Percentiles rank a stretch among this genome's conserved stretches.
phyloP scores from a whole-genome alignment of 2,113 vertebrate genomes.

The Trochalopteron elliotii region DNA sequence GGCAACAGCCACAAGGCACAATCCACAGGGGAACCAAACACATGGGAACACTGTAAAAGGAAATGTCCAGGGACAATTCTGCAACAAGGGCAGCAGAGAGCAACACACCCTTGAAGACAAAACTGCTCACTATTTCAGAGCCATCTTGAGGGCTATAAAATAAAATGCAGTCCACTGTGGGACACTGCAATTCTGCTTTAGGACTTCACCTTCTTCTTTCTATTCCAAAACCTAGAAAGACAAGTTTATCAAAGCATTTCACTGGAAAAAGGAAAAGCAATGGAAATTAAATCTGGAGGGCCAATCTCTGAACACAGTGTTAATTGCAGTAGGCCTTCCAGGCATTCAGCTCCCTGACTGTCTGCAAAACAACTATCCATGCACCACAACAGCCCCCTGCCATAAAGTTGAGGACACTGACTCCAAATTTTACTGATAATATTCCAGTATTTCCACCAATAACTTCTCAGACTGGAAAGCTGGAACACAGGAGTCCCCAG shows the following conservation, averaged over 20 bases:
- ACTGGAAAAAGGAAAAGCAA: not conserved
- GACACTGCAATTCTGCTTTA: not conserved
- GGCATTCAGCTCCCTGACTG: not conserved
- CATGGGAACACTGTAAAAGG: not conserved
- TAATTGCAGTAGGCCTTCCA: not conserved
- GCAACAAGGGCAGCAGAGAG: not conserved
- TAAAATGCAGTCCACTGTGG: not conserved
- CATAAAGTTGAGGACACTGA: not conserved
- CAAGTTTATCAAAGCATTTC: not conserved
- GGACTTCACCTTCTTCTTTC: not conserved
- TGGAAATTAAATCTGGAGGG: not conserved
- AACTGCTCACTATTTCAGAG: not conserved
- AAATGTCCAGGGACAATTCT: not conserved
- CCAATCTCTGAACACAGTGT: not conserved
- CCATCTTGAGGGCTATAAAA: not conserved
- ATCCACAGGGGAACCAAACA: not conserved
- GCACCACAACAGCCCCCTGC: not conserved
- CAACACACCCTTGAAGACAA: not conserved
- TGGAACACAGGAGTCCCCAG: not conserved
- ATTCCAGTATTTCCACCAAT: not conserved
- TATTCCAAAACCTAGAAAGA: not conserved
- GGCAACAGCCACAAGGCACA: not conserved
- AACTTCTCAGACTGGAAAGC: not conserved
- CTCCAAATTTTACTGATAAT: not conserved
- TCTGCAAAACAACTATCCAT: not conserved